Evolutionary conservation across 1,140 invertebrate genomes (phyloP).

Genomic region (Megathymus violae): DNA sequence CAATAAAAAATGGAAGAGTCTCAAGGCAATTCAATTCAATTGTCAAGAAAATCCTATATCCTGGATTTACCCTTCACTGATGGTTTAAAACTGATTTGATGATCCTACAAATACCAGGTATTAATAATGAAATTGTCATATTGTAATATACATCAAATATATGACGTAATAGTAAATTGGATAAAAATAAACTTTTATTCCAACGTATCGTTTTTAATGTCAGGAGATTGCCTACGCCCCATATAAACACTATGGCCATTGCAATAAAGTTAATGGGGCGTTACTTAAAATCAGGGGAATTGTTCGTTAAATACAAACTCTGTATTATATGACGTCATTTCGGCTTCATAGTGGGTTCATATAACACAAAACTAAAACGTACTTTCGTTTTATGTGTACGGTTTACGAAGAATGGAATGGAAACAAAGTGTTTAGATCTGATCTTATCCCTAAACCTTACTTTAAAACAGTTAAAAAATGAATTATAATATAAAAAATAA

Average conservation of each 20-base stretch:
- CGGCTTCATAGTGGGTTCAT: constrained; percentile 21
- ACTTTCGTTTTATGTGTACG: constrained; percentile 10
- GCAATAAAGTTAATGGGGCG: constrained; percentile 28
- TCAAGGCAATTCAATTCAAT: no score
- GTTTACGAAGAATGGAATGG: constrained; percentile 6
- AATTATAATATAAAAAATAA: no score
- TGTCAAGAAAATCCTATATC: no score
- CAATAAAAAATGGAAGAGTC: no score
- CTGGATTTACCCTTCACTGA: no score
- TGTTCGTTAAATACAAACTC: constrained; percentile 26
- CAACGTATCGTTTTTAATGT: neutral
- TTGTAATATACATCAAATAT: no score
- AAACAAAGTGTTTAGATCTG: neutral
- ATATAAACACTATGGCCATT: constrained; percentile 23
- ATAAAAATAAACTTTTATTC: neutral
- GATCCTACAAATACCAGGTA: no score
- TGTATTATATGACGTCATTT: constrained; percentile 33
- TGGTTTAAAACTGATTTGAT: no score
- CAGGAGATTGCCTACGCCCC: constrained; percentile 2
- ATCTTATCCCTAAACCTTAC: neutral
- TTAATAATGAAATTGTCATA: no score
- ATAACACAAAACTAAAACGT: constrained; percentile 17
- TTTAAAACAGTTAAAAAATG: no score
- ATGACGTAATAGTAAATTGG: neutral
- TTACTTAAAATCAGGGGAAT: constrained; percentile 19